These are phyloP conservation scores for Acanthurus lineatus DNA, from an alignment of 2,797 vertebrate species.

Conservation along the genomic window DNA sequence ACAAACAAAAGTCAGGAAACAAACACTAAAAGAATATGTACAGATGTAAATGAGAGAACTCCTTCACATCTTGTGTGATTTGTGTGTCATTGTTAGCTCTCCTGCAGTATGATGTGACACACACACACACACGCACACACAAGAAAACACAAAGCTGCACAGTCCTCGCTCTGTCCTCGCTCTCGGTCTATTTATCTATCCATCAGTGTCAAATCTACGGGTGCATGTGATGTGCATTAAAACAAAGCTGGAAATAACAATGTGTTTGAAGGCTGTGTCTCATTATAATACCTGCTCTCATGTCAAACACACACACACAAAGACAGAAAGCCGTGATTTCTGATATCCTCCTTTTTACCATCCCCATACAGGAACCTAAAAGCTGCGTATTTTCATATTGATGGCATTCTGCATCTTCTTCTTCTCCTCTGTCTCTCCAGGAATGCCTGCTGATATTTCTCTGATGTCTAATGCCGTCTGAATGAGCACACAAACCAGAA, in stretches of 20 bases:
- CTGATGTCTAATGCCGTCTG: conserved; percentile 71
- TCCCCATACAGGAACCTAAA: conserved; percentile 42
- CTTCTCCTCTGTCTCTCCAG: conserved; percentile 63
- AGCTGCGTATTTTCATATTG: conserved; percentile 52
- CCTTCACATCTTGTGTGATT: conserved; percentile 11
- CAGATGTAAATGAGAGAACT: conserved; percentile 23
- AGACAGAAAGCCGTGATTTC: conserved; percentile 49
- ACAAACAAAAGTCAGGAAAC: conserved; percentile 10
- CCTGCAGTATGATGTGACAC: conserved; percentile 12
- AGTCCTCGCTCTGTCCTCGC: conserved; percentile 46
- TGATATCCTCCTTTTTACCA: conserved; percentile 24
- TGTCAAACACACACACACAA: conserved; percentile 49
- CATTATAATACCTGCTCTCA: conserved; percentile 66
- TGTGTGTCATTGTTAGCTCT: conserved; percentile 15
- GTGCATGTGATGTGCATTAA: conserved; percentile 59
- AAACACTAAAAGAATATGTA: conserved; percentile 11
- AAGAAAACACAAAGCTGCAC: conserved; percentile 29
- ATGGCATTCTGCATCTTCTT: conserved; percentile 47
- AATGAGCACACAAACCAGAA: conserved; percentile 63
- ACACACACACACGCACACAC: neutral
- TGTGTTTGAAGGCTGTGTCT: conserved; percentile 64
- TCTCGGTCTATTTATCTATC: conserved; percentile 63
- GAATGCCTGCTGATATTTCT: conserved; percentile 74
- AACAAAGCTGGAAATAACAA: conserved; percentile 62
- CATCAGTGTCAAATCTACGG: conserved; percentile 67